Evolutionary conservation across 2,888 invertebrate genomes (phyloP).

Genomic region (Altica lythri): DNA sequence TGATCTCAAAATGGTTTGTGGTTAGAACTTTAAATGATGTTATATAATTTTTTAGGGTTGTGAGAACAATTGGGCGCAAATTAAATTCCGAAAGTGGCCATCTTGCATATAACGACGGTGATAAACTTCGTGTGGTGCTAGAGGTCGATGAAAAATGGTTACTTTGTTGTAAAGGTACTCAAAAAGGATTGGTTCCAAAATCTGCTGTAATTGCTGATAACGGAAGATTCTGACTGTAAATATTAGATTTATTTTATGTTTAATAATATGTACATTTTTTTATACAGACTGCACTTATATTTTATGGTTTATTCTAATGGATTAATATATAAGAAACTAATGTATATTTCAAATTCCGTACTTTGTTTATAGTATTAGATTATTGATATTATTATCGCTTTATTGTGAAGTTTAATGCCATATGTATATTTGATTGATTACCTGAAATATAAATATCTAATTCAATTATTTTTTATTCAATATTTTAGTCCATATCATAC

Average conservation of each 20-base stretch:
- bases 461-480: too few species aligned
- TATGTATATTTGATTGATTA: too few species aligned
- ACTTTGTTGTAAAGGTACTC: conserved; percentile 75
- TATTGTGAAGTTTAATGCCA: too few species aligned
- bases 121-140: conserved; percentile 71
- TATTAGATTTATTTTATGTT: conserved; percentile 17
- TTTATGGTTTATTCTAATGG: too few species aligned
- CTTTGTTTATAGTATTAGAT: too few species aligned
- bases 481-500: too few species aligned
- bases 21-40: too few species aligned
- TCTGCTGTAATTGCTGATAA: conserved; percentile 65
- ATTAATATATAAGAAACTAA: conserved; percentile 21
- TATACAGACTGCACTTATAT: conserved; percentile 48
- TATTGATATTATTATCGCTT: background rate
- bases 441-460: too few species aligned
- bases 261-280: conserved; percentile 44
- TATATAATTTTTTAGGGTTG: conserved; percentile 61
- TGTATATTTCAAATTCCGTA: too few species aligned
- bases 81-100: conserved; percentile 79
- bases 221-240: conserved; percentile 47
- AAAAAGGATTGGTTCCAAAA: conserved; percentile 76
- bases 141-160: conserved; percentile 79
- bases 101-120: conserved; percentile 77
- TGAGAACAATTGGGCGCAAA: conserved; percentile 74
- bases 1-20: too few species aligned